Percentiles rank a stretch among this genome's conserved stretches.
These are phyloP conservation scores for Tetrapedia diversipes DNA, from an alignment of 2,888 invertebrate genomes.

Conservation along the genomic window DNA sequence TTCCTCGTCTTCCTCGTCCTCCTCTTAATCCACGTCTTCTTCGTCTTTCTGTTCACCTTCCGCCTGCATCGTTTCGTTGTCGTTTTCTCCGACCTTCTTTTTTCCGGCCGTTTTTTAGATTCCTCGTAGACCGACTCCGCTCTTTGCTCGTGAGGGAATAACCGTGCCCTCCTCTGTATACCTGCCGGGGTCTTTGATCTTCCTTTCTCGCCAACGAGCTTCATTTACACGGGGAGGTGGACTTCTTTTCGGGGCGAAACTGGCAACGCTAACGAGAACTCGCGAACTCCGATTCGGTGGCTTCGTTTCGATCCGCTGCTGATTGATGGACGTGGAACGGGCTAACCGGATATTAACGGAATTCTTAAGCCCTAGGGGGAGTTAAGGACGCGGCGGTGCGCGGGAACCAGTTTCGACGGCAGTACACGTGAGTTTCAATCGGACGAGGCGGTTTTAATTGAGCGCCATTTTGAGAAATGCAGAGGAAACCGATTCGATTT, in stretches of 20 bases:
- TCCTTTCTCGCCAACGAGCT: conserved; percentile 66
- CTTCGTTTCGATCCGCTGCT: background rate
- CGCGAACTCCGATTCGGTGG: conserved; percentile 37
- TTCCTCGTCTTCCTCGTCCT: background rate
- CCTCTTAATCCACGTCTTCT: background rate
- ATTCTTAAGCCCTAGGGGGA: too few relatives aligned
- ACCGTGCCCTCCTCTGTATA: conserved; percentile 43
- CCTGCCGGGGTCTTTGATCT: conserved; percentile 70
- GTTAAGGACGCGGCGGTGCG: too few relatives aligned
- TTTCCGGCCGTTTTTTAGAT: conserved; percentile 44
- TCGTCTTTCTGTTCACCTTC: background rate
- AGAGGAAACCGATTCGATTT: too few relatives aligned
- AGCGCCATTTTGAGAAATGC: too few relatives aligned
- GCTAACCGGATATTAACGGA: conserved; percentile 23
- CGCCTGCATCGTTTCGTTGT: conserved; percentile 2
- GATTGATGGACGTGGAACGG: background rate
- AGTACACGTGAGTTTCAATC: too few relatives aligned
- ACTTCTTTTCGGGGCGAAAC: conserved; percentile 55
- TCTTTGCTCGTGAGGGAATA: conserved; percentile 40
- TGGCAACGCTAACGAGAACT: conserved; percentile 65
- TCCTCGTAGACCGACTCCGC: conserved; percentile 62
- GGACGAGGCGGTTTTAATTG: too few relatives aligned
- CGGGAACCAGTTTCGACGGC: too few relatives aligned
- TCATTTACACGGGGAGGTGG: conserved; percentile 70
- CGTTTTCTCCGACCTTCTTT: conserved; percentile 31